Evolutionary conservation across 1,140 invertebrate species (phyloP), one percentile per base, ranked within the genome.

Genomic region (Anoplolepis gracilipes): DNA sequence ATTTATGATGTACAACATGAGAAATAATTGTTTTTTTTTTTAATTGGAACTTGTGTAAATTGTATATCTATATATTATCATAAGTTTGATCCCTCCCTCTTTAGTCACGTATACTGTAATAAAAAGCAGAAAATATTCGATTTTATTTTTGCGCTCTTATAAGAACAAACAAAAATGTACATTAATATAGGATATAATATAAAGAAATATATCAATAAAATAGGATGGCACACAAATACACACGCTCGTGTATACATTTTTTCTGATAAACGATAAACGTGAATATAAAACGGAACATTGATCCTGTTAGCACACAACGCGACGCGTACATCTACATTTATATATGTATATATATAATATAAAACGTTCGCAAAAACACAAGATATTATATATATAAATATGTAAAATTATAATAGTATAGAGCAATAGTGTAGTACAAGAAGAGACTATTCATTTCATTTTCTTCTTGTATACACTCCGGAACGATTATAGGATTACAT

Each of bases 61-160:
- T 94, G 90, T 93, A 93, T 91, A 49, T 49, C 46, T 49, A 91
- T 94, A 92, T 91, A 65, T 73, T 92, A 88, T 78, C 90, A 91
- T 93, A 93, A 93, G 91, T 93, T 92, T 87, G 88, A 88, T 28
- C 5, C 3, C 3, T 7, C 46, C 46, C 13, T 10, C 67, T 77
- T 85, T 62, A 70, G 55, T 87, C 84, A 62, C 84, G 78, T 87
- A 78, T 62, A 91, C 87, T 92, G 89, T 93, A 94, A 93, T 92
- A 92, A 92, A 67, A 70, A 28, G 10, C 42, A 67, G 16, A 81
- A 81, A 91, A 92, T 90, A 93, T 92, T 87, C 91, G 91, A 84
- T 93, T 93, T 93, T 93, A 93, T 93, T 94, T 93, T 92, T 92
- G 89, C 91, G 90, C 92, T 93, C 91, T 92, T 90, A 91, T 89